Base-by-base conservation (phyloP, 2,888 invertebrate species). In the Ichneumoninae sp. region DNA sequence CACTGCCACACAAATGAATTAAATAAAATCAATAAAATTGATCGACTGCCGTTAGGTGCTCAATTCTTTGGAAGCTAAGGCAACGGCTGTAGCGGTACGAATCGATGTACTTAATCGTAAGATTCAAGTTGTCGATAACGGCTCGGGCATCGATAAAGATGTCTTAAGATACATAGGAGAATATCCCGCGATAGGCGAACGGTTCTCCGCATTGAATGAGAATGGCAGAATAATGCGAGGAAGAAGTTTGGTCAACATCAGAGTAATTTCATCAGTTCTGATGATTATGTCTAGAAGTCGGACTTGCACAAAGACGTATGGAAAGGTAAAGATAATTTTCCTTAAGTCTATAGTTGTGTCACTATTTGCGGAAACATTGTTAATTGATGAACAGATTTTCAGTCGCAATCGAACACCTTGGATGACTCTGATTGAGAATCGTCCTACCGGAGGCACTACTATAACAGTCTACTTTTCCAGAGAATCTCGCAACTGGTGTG, bases 41-140 rank as follows among this genome's bases (percentile, higher is more conserved):
- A 22, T 57, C 10, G 0, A 22, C 10, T 22, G 22, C 4, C 4
- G 10, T 8, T 76, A 97, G 96, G 95, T 96, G 44, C 94, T 95
- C 85, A 97, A 97, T 93, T 95, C 96, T 36, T 91, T 97, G 85
- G 96, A 97, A 93, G 96, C 96, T 10, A 95, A 95, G 85, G 95
- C 97, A 1, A 95, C 95, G 22, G 95, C 96, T 33, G 95, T 98
- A 80, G 97, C 96, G 26, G 94, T 97, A 74, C 94, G 97, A 89
- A 91, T 97, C 33, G 94, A 97, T 92, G 93, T 96, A 36, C 91
- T 94, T 79, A 94, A 95, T 84, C 95, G 95, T 88, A 95, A 94
- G 87, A 94, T 98, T 87, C 96, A 97, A 95, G 96, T 97, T 6
- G 95, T 97, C 54, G 98, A 98, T 91, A 97, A 97, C 94, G 97